phyloP scores from a whole-genome alignment of 2,113 vertebrate genomes.

The Scalopus aquaticus region DNA sequence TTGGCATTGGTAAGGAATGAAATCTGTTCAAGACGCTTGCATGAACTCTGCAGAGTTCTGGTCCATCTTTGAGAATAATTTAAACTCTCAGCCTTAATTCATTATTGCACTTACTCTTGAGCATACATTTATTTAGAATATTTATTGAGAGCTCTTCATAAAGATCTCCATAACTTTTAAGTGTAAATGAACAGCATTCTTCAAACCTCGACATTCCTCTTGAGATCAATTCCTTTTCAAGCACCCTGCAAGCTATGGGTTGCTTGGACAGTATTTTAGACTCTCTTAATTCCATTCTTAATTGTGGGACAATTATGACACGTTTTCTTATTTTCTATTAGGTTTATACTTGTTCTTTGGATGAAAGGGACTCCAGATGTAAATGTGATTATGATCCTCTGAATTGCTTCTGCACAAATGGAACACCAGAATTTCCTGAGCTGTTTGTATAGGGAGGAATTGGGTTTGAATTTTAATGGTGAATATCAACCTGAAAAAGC shows the following conservation, averaged over 20 bases:
- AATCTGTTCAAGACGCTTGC: not conserved
- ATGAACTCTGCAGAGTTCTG: not conserved
- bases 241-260: not conserved
- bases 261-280: not conserved
- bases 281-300: not conserved
- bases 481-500: not conserved
- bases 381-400: constrained; percentile 45
- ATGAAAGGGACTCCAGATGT: constrained; percentile 1
- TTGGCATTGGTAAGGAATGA: not conserved
- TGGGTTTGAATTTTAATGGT: not conserved
- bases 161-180: constrained; percentile 11
- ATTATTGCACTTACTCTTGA: not conserved
- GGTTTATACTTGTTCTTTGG: constrained; percentile 31
- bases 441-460: not conserved
- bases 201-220: not conserved
- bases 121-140: constrained; percentile 6
- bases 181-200: not conserved
- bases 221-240: not conserved
- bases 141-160: constrained; percentile 20
- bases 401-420: not conserved
- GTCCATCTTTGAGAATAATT: not conserved
- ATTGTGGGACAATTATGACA: not conserved
- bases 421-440: not conserved
- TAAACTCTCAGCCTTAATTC: not conserved
- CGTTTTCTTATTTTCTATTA: constrained; percentile 18